A percentile compares a stretch with the other conserved stretches of the same genome.
Evolutionary conservation across 2,113 vertebrate species (phyloP).

Genomic region (Lathamus discolor): DNA sequence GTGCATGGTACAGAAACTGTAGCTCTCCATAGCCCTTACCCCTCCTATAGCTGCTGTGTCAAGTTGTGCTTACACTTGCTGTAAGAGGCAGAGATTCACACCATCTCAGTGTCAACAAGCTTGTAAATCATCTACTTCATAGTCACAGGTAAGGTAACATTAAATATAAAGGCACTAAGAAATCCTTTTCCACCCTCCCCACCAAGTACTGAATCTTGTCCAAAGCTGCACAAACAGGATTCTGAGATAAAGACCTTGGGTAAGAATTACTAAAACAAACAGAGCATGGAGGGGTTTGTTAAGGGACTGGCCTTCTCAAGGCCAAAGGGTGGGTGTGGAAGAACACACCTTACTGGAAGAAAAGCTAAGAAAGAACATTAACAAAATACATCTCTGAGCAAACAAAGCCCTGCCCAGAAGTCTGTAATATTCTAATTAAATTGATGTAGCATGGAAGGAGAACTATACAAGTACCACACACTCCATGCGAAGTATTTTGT

Average conservation of each 20-base stretch:
- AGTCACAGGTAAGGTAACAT: conserved; percentile 5
- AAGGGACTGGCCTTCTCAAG: conserved; percentile 26
- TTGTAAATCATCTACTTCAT: conserved; percentile 54
- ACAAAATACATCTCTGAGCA: neutral
- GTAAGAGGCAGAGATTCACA: neutral
- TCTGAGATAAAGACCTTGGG: conserved; percentile 59
- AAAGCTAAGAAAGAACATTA: neutral
- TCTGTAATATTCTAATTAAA: neutral
- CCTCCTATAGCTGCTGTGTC: neutral
- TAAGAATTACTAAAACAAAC: conserved; percentile 62
- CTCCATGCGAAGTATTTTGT: neutral
- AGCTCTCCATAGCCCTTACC: neutral
- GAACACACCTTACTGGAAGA: neutral
- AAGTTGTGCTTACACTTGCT: neutral
- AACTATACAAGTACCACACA: neutral
- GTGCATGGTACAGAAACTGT: neutral
- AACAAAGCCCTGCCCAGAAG: neutral
- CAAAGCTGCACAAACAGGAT: conserved; percentile 66
- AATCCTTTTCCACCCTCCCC: conserved; percentile 1
- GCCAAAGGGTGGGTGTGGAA: neutral
- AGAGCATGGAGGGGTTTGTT: neutral
- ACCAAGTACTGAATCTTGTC: conserved; percentile 21
- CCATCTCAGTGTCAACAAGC: neutral
- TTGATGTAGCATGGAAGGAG: neutral
- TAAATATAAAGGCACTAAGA: conserved; percentile 21